Base-by-base conservation (phyloP, 2,797 vertebrate species). In the Pyrocephalus nanus region DNA sequence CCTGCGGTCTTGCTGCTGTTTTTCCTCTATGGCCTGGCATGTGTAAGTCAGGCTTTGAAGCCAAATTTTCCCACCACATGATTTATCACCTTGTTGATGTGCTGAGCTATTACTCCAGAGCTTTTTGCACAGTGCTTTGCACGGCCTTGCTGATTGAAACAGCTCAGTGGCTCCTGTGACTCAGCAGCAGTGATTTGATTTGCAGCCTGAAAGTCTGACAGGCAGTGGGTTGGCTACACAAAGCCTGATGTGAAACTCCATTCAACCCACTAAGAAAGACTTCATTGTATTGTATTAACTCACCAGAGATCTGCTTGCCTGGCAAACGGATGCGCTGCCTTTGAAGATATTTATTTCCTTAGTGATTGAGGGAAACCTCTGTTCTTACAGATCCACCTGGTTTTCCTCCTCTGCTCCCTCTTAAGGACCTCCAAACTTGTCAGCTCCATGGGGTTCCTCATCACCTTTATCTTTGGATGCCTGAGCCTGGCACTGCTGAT, bases 341-440 rank as follows among this genome's bases (percentile, higher is more conserved):
- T 70, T 62, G 26, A 42, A 50, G 43, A 2, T 3, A 12, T 34
- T 91, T 79, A 27, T 57, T 72, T 73, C 26, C 48, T 55, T 36
- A 16, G n/a, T 3, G 32, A 32, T 1, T 55, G 60, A 87, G 60
- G 53, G 8, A 30, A 71, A 34, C 3, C 55, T 90, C 61, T 94
- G 26, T 69, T 92, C 72, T 91, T 88, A 2, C 97, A 99, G 99
- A 98, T 99, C 92, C 98, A 98, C 83, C 98, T 99, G 96, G 98
- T 98, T 92, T 99, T 99, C 97, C 97, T 99, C 98, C 96, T 99
- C 96, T 99, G 98, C 36, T 98, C 98, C 29, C 92, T 99, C 32
- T 97, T 99, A 55, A 98, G 98, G 97, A 99, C 98, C 95, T 98
- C 98, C 4, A 99, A 98, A 96, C 98, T 98, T 26, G 97, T 98